These are phyloP conservation scores for Ischnus inquisitorius DNA, from an alignment of 2,888 invertebrate species.

Conservation along the genomic window DNA sequence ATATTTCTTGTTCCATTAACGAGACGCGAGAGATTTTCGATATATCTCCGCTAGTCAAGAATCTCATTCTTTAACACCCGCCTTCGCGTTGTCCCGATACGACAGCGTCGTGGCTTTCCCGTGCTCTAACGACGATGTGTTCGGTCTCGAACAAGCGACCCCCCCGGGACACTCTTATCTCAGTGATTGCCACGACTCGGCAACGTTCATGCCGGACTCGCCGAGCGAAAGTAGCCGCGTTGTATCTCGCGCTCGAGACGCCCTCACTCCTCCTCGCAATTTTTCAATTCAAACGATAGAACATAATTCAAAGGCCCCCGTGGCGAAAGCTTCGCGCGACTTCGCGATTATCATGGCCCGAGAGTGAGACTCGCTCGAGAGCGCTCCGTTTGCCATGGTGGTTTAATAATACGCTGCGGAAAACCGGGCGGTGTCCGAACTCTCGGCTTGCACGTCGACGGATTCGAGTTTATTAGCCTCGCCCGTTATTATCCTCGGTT, in stretches of 20 bases:
- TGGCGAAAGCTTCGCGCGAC: conserved; percentile 46
- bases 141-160: conserved; percentile 48
- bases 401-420: conserved; percentile 43
- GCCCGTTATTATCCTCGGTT: neutral
- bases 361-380: neutral
- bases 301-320: conserved; percentile 34
- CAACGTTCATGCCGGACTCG: conserved; percentile 37
- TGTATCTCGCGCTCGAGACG: conserved; percentile 24
- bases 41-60: conserved; percentile 12
- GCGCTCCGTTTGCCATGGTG: neutral
- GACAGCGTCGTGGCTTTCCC: conserved; percentile 19
- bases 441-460: conserved; percentile 18
- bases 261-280: neutral
- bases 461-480: conserved; percentile 41
- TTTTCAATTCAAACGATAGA: conserved; percentile 44
- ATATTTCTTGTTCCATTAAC: conserved; percentile 13
- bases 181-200: conserved; percentile 39
- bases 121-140: conserved; percentile 30
- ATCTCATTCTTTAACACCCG: conserved; percentile 25
- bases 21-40: conserved; percentile 34
- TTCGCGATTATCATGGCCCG: conserved; percentile 21
- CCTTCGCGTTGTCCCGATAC: conserved; percentile 35
- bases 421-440: neutral
- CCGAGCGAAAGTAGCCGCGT: conserved; percentile 45
- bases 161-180: conserved; percentile 60